Evolutionary conservation across 2,113 vertebrate genomes (phyloP), one percentile per base, ranked within the genome.

Genomic region (Gymnocephalus cernua): DNA sequence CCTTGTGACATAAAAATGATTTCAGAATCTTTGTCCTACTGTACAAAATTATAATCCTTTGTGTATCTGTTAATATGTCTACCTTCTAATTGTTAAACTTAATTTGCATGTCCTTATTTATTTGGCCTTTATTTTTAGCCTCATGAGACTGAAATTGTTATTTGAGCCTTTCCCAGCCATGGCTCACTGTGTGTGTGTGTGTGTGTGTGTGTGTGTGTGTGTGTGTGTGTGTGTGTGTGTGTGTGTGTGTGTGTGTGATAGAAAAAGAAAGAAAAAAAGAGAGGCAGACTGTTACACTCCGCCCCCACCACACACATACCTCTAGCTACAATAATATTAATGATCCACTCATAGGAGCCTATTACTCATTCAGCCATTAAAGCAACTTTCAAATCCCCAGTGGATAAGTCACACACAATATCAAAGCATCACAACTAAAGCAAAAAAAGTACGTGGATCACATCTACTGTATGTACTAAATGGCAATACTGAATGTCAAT

Each of bases 251-350:
- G 8, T 73, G 68, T 62, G 27, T 10, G 16, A 67, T 4, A 29
- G 15, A 29, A 63, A 59, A 35, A 14, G 6, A 65, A 82, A 23
- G 0, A 25, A 38, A 66, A 53, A 63, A 57, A 44, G 1, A 35
- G 45, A 47, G 38, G 27, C 48, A 68, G 57, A 79, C 54, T 56
- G 58, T 58, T 59, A 66, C 72, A 76, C 65, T 57, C 32, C 64
- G 47, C 19, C 80, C 62, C 65, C 69, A 32, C 35, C 72, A 44
- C 25, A 80, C 29, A 74, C 62, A 50, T 5, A 89, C 81, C 85
- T 89, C 79, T 68, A 88, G 83, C 77, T 32, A 76, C 66, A 66
- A 73, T 66, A 83, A 76, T 86, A 87, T 86, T 87, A 89, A 91
- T 82, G 80, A 87, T 82, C 75, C 74, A 79, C 45, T 86, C 73